Evolutionary conservation across 2,888 invertebrate species (phyloP).

Genomic region (Thalpophila matura): DNA sequence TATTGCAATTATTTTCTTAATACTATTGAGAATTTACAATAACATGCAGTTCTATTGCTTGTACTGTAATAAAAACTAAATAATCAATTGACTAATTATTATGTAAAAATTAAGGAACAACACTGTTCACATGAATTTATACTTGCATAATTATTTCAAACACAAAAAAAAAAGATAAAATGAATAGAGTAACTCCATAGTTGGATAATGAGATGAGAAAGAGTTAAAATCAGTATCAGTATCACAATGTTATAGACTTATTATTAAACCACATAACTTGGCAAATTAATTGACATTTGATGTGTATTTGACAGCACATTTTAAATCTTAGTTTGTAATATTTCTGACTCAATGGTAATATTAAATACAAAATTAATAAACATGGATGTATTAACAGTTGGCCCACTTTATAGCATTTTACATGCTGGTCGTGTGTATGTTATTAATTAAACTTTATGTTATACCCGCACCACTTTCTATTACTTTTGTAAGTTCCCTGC

Average conservation of each 20-base stretch:
- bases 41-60: constrained; percentile 19
- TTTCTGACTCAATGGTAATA: constrained; percentile 39
- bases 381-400: constrained; percentile 43
- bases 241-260: constrained; percentile 30
- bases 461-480: constrained; percentile 63
- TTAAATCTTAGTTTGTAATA: constrained; percentile 22
- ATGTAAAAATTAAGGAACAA: neutral
- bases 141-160: constrained; percentile 9
- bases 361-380: constrained; percentile 27
- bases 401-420: constrained; percentile 77
- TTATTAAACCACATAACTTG: constrained; percentile 12
- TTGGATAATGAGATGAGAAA: constrained; percentile 5
- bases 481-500: constrained; percentile 62
- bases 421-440: constrained; percentile 84
- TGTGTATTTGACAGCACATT: constrained; percentile 25
- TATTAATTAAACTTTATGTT: constrained; percentile 68
- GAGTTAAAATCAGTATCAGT: constrained; percentile 17
- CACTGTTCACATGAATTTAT: too few relatives aligned
- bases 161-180: neutral
- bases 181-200: constrained; percentile 2
- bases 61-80: neutral
- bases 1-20: constrained; percentile 35
- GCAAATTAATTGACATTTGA: constrained; percentile 1
- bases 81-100: neutral
- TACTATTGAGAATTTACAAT: constrained; percentile 27